Conservation (phyloP, 2,888 invertebrate genomes). For the Spodoptera picta region DNA sequence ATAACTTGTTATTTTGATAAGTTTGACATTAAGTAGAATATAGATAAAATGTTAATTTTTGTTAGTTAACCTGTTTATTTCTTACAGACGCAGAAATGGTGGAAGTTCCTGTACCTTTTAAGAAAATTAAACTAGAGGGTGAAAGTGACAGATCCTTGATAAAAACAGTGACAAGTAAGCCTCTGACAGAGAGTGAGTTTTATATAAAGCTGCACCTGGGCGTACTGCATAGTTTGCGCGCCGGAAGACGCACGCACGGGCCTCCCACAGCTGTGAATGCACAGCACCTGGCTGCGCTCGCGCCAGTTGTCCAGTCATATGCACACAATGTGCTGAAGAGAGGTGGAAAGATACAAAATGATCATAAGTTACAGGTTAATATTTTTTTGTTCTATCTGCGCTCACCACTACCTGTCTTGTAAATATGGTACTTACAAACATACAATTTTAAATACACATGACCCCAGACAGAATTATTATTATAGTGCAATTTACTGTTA, state of each 20-base stretch:
- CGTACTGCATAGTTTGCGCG: constrained; percentile 90
- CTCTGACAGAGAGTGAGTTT: constrained; percentile 75
- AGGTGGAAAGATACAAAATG: constrained; percentile 74
- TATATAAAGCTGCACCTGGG: constrained; percentile 92
- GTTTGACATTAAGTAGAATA: no score
- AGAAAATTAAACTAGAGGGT: constrained; percentile 81
- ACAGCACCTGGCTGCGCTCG: constrained; percentile 88
- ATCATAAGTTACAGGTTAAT: constrained; percentile 79
- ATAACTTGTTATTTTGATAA: no score
- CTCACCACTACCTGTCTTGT: no score
- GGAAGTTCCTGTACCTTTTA: constrained; percentile 72
- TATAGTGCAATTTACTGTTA: no score
- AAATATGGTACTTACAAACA: no score
- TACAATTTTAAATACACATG: no score
- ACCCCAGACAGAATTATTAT: no score
- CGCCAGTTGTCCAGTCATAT: constrained; percentile 81
- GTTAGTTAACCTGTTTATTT: background rate
- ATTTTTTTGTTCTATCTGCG: background rate
- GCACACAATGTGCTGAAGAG: constrained; percentile 73
- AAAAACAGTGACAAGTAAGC: constrained; percentile 65
- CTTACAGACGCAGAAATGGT: constrained; percentile 78
- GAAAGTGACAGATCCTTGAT: constrained; percentile 65
- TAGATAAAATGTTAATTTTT: no score
- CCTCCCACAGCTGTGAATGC: constrained; percentile 90
- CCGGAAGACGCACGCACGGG: constrained; percentile 80